Evolutionary conservation across 92 coral and sea anemone species (phyloP).

Genomic region (Galaxea fascicularis): DNA sequence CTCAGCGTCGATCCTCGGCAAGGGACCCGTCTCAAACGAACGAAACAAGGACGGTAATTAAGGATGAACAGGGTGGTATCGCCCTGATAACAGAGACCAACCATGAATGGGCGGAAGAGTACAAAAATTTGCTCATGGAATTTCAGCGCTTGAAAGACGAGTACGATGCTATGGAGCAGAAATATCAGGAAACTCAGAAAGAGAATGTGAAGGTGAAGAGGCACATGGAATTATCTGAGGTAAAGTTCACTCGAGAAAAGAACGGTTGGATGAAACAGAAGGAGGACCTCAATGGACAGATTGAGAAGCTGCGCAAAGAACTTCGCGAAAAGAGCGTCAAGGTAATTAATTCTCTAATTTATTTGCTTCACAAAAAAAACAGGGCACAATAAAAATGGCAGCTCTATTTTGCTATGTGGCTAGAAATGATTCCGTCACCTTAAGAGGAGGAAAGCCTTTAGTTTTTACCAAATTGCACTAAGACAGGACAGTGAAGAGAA

Average conservation of each 20-base stretch:
- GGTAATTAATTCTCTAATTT: background rate
- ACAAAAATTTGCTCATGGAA: conserved; percentile 2
- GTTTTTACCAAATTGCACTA: too few relatives aligned
- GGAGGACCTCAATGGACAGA: conserved; percentile 57
- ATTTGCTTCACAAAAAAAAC: too few relatives aligned
- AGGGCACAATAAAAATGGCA: too few relatives aligned
- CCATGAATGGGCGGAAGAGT: conserved; percentile 18
- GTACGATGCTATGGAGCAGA: background rate
- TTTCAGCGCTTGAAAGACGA: background rate
- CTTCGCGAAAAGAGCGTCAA: conserved; percentile 38
- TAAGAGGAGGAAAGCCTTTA: too few relatives aligned
- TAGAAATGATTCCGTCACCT: too few relatives aligned
- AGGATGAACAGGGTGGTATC: conserved; percentile 16
- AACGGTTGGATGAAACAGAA: conserved; percentile 27
- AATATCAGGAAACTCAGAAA: conserved; percentile 22
- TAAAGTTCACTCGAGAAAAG: conserved; percentile 49
- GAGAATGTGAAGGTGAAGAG: conserved; percentile 21
- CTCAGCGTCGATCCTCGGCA: background rate
- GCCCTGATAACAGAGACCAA: conserved; percentile 19
- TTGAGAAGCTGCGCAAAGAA: conserved; percentile 71
- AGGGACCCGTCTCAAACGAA: background rate
- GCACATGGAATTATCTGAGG: background rate
- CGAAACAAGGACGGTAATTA: background rate
- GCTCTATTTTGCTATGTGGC: too few relatives aligned
- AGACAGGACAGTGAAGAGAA: too few relatives aligned